phyloP scores from a whole-genome alignment of 2,888 invertebrate species.

The Ditula angustiorana region DNA sequence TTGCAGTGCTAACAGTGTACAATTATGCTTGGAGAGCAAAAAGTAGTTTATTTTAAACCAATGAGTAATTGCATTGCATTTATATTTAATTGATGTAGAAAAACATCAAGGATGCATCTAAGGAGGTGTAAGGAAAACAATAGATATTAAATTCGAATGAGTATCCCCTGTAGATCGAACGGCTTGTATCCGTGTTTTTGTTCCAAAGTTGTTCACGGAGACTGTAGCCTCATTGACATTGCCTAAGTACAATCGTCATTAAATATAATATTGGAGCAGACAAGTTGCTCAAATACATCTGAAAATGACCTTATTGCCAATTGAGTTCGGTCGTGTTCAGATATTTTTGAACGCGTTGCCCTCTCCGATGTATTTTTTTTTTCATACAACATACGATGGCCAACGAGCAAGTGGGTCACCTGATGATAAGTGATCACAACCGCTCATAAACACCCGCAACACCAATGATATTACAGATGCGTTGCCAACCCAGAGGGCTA shows the following conservation, averaged over 20 bases:
- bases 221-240: conserved; percentile 65
- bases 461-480: no score
- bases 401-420: no score
- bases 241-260: conserved; percentile 42
- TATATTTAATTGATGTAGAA: background rate
- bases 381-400: no score
- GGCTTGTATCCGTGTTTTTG: conserved; percentile 72
- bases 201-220: conserved; percentile 61
- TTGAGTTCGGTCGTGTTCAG: no score
- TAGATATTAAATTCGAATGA: conserved; percentile 29
- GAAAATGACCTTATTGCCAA: no score
- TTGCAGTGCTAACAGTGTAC: conserved; percentile 20
- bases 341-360: no score
- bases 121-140: conserved; percentile 26
- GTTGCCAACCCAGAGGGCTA: no score
- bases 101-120: conserved; percentile 26
- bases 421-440: no score
- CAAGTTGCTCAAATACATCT: no score
- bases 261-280: background rate
- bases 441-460: no score
- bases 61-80: background rate
- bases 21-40: conserved; percentile 24
- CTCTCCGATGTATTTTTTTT: no score
- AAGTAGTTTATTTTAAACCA: conserved; percentile 18
- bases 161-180: conserved; percentile 50